These are phyloP conservation scores for Chelonus formosanus DNA, from an alignment of 2,888 invertebrate genomes.

Conservation along the genomic window DNA sequence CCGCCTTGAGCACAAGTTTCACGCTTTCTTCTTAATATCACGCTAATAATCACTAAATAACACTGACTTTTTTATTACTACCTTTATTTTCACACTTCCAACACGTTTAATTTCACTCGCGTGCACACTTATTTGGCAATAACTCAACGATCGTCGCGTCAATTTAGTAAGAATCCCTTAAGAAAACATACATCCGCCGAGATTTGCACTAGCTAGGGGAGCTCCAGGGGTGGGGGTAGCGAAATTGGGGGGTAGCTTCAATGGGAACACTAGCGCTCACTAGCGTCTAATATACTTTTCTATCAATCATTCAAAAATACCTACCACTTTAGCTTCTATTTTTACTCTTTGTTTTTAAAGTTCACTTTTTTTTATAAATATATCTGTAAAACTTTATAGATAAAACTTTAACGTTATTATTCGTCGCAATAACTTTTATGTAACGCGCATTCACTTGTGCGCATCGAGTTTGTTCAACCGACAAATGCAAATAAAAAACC, in stretches of 20 bases:
- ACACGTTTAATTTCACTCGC: constrained; percentile 49
- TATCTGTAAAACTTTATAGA: too few relatives aligned
- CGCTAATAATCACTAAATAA: constrained; percentile 18
- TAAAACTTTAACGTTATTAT: too few relatives aligned
- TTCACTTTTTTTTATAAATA: background rate
- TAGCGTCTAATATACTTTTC: background rate
- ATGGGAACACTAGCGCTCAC: constrained; percentile 45
- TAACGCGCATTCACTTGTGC: constrained; percentile 24
- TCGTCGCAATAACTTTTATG: constrained; percentile 11
- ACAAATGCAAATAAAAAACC: constrained; percentile 19
- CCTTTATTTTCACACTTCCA: constrained; percentile 4
- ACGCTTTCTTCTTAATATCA: constrained; percentile 44
- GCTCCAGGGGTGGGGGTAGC: constrained; percentile 55
- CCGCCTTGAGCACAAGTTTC: constrained; percentile 55
- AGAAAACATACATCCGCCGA: constrained; percentile 63
- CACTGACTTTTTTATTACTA: constrained; percentile 9
- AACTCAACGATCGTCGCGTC: constrained; percentile 52
- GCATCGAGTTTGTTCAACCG: constrained; percentile 24
- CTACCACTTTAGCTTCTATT: background rate
- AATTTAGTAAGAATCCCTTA: constrained; percentile 59
- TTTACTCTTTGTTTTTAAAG: too few relatives aligned
- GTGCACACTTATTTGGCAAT: constrained; percentile 40
- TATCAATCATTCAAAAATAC: constrained; percentile 1
- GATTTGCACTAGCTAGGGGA: constrained; percentile 63
- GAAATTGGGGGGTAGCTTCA: constrained; percentile 51